A percentile compares a stretch with the other conserved stretches of the same genome.
Conservation (phyloP, 2,797 vertebrate genomes). For the Simalia tracyae region DNA sequence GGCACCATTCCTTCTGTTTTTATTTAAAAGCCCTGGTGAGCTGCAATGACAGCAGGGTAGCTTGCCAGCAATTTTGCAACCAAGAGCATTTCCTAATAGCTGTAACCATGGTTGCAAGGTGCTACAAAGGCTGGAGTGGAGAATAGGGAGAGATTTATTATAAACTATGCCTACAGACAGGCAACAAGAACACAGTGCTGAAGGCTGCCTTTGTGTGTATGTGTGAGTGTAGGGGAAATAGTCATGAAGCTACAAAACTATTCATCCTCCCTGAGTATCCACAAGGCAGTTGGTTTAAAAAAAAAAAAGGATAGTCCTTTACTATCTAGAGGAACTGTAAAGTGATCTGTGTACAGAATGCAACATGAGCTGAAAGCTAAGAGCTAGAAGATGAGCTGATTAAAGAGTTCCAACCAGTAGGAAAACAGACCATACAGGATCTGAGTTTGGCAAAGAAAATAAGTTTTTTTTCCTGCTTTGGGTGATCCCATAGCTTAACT, state of each 20-base stretch:
- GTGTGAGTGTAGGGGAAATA: neutral
- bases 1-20: neutral
- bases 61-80: neutral
- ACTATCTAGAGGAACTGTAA: neutral
- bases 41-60: neutral
- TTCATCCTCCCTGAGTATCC: neutral
- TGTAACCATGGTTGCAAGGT: neutral
- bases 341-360: neutral
- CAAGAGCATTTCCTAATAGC: neutral
- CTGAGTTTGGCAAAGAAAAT: neutral
- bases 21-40: neutral
- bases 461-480: neutral
- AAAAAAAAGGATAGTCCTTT: neutral
- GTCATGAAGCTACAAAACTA: neutral
- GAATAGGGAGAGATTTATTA: neutral
- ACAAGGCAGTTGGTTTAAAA: neutral
- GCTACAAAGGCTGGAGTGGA: neutral
- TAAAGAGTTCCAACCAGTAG: neutral
- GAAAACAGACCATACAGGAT: neutral
- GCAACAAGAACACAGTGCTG: neutral
- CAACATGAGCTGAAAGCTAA: neutral
- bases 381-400: neutral
- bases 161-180: neutral
- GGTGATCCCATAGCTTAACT: neutral
- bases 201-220: neutral